Evolutionary conservation across 1,140 invertebrate species (phyloP).

Genomic region (Danaus plexippus): DNA sequence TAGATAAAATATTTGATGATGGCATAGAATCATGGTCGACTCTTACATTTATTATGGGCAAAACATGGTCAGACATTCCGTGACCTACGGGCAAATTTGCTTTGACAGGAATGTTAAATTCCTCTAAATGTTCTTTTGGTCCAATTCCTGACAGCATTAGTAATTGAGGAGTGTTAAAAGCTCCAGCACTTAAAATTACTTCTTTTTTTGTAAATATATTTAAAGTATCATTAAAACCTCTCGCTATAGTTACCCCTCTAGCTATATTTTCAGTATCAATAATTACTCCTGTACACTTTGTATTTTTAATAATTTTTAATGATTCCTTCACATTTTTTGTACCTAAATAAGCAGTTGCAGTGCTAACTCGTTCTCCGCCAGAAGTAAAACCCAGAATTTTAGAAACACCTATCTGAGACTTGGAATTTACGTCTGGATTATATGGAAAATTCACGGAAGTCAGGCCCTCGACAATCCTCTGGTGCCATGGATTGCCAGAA

Average conservation of each 20-base stretch:
- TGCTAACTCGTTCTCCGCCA: slow-evolving; percentile 35
- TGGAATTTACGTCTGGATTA: slow-evolving; percentile 72
- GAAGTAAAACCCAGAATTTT: slow-evolving; percentile 34
- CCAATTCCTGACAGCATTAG: slow-evolving; percentile 84
- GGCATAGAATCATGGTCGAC: slow-evolving; percentile 44
- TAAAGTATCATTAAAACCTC: slow-evolving; percentile 16
- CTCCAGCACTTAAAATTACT: slow-evolving; percentile 80
- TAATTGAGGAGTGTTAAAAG: slow-evolving; percentile 80
- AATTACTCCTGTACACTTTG: slow-evolving; percentile 79
- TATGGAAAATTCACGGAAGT: slow-evolving; percentile 46
- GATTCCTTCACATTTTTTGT: slow-evolving; percentile 72
- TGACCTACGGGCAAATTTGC: slow-evolving; percentile 78
- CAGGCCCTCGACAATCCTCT: slow-evolving; percentile 69
- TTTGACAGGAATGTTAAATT: slow-evolving; percentile 72
- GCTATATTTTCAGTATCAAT: slow-evolving; percentile 80
- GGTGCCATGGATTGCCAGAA: slow-evolving; percentile 66
- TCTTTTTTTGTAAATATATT: slow-evolving; percentile 73
- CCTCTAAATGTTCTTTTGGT: slow-evolving; percentile 73
- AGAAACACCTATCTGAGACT: slow-evolving; percentile 71
- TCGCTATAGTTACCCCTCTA: slow-evolving; percentile 72
- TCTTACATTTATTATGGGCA: slow-evolving; percentile 53
- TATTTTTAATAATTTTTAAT: slow-evolving; percentile 77
- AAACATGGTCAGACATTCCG: slow-evolving; percentile 83
- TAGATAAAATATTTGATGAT: slow-evolving; percentile 26
- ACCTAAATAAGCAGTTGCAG: slow-evolving; percentile 33